Base-by-base conservation (phyloP, 2,888 invertebrate species). In the Dichetophora obliterata region DNA sequence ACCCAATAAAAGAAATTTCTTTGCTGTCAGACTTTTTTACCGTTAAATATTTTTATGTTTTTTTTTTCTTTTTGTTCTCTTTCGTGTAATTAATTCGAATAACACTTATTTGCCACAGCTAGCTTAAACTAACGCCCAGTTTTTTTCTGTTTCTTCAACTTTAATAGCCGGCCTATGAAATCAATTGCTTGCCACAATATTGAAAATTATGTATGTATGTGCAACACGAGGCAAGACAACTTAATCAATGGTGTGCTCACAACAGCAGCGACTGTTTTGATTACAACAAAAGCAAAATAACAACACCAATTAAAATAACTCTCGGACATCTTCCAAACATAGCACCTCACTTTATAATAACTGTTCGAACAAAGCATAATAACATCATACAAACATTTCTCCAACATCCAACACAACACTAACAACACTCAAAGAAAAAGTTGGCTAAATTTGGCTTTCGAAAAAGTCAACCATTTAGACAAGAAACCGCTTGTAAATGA, bases 171-270 rank as follows among this genome's bases (percentile, higher is more conserved):
- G 37, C 37, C 19, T 27, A 59, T 9, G 16, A 74, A 74, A 50
- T 65, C 74, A 66, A 74, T 74, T 66, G 48, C 66, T 22, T 52
- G 65, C 52, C 50, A 19, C 73, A 74, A 66, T 6, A 74, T 66
- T 37, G 54, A 34, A 74, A 74, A 74, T 74, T 65, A 66, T 74
- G n/a, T n/a, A n/a, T n/a, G n/a, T n/a, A n/a, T n/a, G 65, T 74
- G 52, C 50, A 66, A 65, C 74, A 74, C 24, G 34, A 66, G 74
- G 24, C 66, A 37, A 66, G 66, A 74, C 74, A 74, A 74, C 74
- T 74, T 66, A 74, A 74, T 74, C 74, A 74, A 37, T 66, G 66
- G 22, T 66, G 34, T 19, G 19, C 4, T 54, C 24, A 68, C 50
- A 52, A 50, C 48, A 68, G 16, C 52, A 43, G 8, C 6, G 37